Percentiles rank a stretch among this genome's conserved stretches.
These are phyloP conservation scores for Drosophila lacertosa DNA, from an alignment of 1,140 invertebrate genomes.

Conservation along the genomic window DNA sequence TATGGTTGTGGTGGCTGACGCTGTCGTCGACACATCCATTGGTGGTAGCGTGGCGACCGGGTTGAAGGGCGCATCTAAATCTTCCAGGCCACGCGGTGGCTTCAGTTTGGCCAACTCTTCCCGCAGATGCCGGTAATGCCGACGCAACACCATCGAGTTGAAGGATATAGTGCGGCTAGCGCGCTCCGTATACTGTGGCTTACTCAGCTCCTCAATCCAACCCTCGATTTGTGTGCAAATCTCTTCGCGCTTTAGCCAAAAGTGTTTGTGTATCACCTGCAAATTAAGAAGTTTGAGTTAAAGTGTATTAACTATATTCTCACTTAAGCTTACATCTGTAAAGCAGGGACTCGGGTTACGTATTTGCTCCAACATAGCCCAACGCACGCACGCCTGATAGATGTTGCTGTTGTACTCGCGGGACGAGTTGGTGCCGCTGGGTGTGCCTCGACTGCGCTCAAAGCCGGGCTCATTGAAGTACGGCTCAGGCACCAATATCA, in stretches of 20 bases:
- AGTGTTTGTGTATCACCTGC: slow-evolving; percentile 96
- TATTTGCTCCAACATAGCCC: slow-evolving; percentile 98
- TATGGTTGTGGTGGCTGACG: slow-evolving; percentile 37
- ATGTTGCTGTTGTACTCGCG: slow-evolving; percentile 98
- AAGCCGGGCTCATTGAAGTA: slow-evolving; percentile 99
- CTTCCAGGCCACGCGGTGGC: slow-evolving; percentile 89
- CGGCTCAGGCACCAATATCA: slow-evolving; percentile 97
- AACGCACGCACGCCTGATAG: slow-evolving; percentile 96
- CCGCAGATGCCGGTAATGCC: slow-evolving; percentile 91
- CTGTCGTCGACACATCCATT: slow-evolving; percentile 64
- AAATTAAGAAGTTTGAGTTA: background rate
- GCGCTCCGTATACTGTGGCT: slow-evolving; percentile 89
- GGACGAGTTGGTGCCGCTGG: slow-evolving; percentile 93
- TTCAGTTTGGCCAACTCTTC: slow-evolving; percentile 92
- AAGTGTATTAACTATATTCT: background rate
- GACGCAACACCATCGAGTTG: slow-evolving; percentile 90
- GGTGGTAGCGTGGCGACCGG: slow-evolving; percentile 83
- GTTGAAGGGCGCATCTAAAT: slow-evolving; percentile 87
- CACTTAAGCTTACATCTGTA: slow-evolving; percentile 88
- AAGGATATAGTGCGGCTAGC: slow-evolving; percentile 89
- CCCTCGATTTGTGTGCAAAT: slow-evolving; percentile 94
- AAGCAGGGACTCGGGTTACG: slow-evolving; percentile 96
- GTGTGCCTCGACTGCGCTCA: slow-evolving; percentile 95
- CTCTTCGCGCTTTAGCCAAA: slow-evolving; percentile 97
- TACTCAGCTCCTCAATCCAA: slow-evolving; percentile 95